Evolutionary conservation across 2,113 vertebrate genomes (phyloP).

Genomic region (Phyllostomus discolor): DNA sequence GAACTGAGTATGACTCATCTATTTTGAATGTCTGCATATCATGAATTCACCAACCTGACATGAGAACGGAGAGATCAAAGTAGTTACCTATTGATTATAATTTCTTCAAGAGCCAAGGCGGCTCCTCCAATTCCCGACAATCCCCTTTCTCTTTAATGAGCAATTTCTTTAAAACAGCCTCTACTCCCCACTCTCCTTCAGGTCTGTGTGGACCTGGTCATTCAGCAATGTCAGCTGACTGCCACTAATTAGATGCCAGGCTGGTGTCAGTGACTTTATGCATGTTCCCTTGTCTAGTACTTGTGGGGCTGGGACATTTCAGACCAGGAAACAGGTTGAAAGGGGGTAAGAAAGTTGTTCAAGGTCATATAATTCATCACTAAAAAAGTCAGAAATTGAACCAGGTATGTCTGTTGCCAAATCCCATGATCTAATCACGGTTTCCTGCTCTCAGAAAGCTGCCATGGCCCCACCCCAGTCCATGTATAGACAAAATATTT

Average conservation of each 20-base stretch:
- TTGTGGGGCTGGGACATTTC: neutral
- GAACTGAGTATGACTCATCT: neutral
- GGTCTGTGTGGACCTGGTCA: neutral
- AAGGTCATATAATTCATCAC: neutral
- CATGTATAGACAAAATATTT: neutral
- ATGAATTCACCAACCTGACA: constrained; percentile 43
- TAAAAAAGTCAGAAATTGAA: neutral
- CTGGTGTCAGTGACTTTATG: neutral
- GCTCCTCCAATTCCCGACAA: neutral
- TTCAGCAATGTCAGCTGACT: neutral
- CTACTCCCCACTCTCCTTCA: neutral
- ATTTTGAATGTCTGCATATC: constrained; percentile 34
- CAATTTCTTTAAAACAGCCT: neutral
- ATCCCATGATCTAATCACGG: neutral
- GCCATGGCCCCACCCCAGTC: neutral
- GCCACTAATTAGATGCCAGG: neutral
- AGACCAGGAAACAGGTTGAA: neutral
- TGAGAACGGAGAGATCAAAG: constrained; percentile 3
- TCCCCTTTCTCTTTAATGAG: neutral
- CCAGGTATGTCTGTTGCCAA: neutral
- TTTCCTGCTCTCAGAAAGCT: neutral
- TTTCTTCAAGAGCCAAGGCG: neutral
- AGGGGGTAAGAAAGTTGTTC: neutral
- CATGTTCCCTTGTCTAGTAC: neutral
- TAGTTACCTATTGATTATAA: neutral